These are phyloP conservation scores for Tuberolachnus salignus DNA, from an alignment of 2,888 invertebrate genomes.

Conservation along the genomic window DNA sequence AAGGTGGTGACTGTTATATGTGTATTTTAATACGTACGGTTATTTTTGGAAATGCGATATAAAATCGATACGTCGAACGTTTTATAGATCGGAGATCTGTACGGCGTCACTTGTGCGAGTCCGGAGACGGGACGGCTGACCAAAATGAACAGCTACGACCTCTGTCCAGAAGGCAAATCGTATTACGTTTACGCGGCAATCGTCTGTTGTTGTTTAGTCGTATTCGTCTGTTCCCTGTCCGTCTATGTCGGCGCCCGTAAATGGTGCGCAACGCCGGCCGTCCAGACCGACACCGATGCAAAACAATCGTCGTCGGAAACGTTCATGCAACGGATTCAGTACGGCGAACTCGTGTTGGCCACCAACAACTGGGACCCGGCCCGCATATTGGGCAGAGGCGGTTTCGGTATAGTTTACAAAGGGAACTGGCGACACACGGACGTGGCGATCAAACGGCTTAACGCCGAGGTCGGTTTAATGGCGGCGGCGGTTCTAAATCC, in stretches of 20 bases:
- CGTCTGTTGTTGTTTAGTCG: neutral
- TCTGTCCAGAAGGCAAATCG: constrained; percentile 15
- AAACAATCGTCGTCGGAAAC: constrained; percentile 60
- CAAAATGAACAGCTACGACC: neutral
- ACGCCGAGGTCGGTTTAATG: constrained; percentile 58
- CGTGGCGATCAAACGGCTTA: constrained; percentile 82
- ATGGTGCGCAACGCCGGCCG: neutral
- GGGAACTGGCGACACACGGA: constrained; percentile 85
- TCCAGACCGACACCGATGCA: neutral
- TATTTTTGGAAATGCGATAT: neutral
- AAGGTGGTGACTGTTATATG: neutral
- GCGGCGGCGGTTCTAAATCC: too few relatives aligned
- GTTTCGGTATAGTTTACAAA: constrained; percentile 90
- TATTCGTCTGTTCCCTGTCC: constrained; percentile 12
- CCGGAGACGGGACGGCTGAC: neutral
- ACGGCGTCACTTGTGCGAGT: constrained; percentile 5
- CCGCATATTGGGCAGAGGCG: constrained; percentile 81
- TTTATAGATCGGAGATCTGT: constrained; percentile 34
- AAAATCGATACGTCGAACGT: neutral
- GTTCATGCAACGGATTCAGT: constrained; percentile 71
- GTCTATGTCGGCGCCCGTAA: constrained; percentile 9
- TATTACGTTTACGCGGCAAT: neutral
- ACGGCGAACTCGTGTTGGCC: constrained; percentile 76
- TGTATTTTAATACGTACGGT: neutral
- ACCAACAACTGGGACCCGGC: constrained; percentile 79